phyloP scores from a whole-genome alignment of 2,797 vertebrate species.

The Clarias pachynema region DNA sequence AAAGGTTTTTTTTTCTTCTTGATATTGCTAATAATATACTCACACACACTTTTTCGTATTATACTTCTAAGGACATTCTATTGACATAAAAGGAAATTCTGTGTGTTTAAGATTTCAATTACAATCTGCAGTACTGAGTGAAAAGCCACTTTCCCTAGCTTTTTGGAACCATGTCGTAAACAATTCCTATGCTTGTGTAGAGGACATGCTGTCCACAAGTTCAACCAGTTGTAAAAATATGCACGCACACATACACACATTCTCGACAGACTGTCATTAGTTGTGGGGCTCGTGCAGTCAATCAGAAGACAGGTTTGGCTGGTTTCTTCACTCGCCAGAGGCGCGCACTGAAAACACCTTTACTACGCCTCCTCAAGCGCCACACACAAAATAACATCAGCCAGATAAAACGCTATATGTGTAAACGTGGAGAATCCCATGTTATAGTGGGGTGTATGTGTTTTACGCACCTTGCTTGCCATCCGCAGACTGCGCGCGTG shows the following conservation, averaged over 20 bases:
- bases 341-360: constrained; percentile 38
- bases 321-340: constrained; percentile 41
- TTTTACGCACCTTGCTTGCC: constrained; percentile 24
- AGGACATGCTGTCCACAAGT: background rate
- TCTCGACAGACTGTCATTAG: background rate
- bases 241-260: background rate
- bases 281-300: background rate
- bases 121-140: background rate
- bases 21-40: background rate
- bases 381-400: background rate
- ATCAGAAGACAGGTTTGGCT: constrained; percentile 49
- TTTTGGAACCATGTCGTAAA: background rate
- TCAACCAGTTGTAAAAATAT: background rate
- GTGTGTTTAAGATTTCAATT: background rate
- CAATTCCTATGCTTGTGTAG: background rate
- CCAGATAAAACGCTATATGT: background rate
- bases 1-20: background rate
- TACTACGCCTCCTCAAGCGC: background rate
- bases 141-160: background rate
- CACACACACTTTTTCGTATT: background rate
- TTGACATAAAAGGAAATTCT: background rate
- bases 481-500: constrained; percentile 63
- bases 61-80: background rate
- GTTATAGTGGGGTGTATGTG: background rate
- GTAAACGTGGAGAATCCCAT: background rate